phyloP scores from a whole-genome alignment of 2,888 invertebrate species.

The Tetheella fluctuosa region DNA sequence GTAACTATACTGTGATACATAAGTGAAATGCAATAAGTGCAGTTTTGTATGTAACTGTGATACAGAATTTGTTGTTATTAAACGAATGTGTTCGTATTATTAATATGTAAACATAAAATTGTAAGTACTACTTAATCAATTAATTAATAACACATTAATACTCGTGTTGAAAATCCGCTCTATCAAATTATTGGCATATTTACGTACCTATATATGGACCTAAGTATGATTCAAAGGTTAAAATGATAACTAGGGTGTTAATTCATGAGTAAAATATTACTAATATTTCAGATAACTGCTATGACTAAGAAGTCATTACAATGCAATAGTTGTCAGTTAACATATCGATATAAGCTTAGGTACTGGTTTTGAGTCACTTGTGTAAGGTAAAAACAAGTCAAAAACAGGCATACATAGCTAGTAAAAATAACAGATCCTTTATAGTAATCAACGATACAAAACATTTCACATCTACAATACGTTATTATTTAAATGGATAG shows the following conservation, averaged over 20 bases:
- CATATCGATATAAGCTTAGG: background rate
- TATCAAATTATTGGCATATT: background rate
- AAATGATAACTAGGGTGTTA: background rate
- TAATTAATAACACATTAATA: background rate
- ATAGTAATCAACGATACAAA: no score
- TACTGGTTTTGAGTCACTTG: background rate
- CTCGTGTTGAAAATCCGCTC: background rate
- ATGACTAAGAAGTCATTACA: no score
- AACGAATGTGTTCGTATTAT: background rate
- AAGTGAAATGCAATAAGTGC: slow-evolving; percentile 9
- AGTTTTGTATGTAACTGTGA: slow-evolving; percentile 3
- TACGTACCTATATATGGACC: no score
- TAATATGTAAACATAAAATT: background rate
- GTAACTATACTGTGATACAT: slow-evolving; percentile 25
- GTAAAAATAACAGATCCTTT: no score
- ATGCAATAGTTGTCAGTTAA: background rate
- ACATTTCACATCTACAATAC: no score
- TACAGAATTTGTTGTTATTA: background rate
- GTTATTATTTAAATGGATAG: no score
- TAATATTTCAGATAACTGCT: no score
- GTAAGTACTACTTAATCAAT: background rate
- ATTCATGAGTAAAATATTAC: background rate
- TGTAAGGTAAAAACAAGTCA: no score
- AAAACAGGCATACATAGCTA: no score
- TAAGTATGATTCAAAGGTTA: no score